Evolutionary conservation across 2,797 vertebrate species (phyloP), one percentile per base, ranked within the genome.

Genomic region (Nannoperca australis): DNA sequence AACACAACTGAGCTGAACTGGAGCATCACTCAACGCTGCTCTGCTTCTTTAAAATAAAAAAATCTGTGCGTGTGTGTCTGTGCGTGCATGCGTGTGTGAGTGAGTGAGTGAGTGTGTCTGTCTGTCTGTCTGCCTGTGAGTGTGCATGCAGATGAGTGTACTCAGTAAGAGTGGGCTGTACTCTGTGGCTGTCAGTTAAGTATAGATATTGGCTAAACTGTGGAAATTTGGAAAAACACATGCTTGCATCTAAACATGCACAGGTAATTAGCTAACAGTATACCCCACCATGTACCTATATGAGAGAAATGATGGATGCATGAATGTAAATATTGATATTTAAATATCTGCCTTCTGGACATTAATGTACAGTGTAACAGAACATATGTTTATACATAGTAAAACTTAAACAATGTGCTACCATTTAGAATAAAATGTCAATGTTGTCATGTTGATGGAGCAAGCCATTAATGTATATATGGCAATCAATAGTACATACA

Each of bases 281-380:
- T 90, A 91, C 82, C 92, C 89, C 85, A 88, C 80, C 87, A 87
- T 92, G 81, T 93, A 93, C 89, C 87, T 89, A 91, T 92, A 87
- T 85, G 91, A 93, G 88, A 91, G 91, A 92, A 89, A 87, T 93
- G 89, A 93, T 91, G 94, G 94, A 93, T 97, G 97, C 97, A 97
- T 97, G 97, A 97, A 96, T 96, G 96, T 97, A 96, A 96, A 97
- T 96, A 96, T 91, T 91, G 93, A 93, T 93, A 94, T 92, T 91
- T 92, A 91, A 92, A 94, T 93, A 95, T 95, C 95, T 96, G 96
- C 96, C 96, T 96, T 96, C 94, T 95, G 93, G 89, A 96, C 92
- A 95, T 95, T 91, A 86, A 93, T 94, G 93, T 94, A 92, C 94
- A 93, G 85, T 93, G 87, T 94, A 93, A 93, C 89, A 92, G 90